Percentiles rank a stretch among this genome's conserved stretches.
Evolutionary conservation across 2,797 vertebrate genomes (phyloP).

Genomic region (Scleropages formosus): DNA sequence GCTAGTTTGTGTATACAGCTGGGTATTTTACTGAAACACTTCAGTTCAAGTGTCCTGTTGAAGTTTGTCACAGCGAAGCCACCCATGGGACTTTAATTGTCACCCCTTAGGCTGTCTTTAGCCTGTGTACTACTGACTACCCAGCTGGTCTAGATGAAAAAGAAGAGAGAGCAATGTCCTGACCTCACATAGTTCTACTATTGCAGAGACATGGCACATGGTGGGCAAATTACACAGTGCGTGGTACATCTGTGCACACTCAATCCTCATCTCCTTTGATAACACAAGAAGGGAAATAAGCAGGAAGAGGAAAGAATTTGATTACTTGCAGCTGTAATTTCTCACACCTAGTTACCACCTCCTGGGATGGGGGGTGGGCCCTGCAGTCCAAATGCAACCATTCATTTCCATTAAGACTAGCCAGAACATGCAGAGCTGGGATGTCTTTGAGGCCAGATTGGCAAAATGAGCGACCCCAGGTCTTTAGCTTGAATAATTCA

Average conservation of each 20-base stretch:
- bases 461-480: constrained; percentile 10
- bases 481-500: constrained; percentile 26
- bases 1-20: no score
- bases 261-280: constrained; percentile 12
- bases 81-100: no score
- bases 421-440: neutral
- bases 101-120: no score
- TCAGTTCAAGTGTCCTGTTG: no score
- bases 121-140: no score
- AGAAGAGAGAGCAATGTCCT: no score
- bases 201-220: neutral
- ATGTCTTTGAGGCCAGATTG: neutral
- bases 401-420: constrained; percentile 13
- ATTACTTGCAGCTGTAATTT: constrained; percentile 39
- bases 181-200: no score
- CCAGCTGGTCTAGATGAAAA: no score
- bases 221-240: neutral
- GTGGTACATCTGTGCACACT: constrained; percentile 1
- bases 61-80: no score
- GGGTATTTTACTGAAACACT: no score
- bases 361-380: constrained; percentile 16
- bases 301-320: constrained; percentile 16
- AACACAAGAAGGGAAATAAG: neutral
- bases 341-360: constrained; percentile 33
- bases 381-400: neutral